Base-by-base conservation (phyloP, 2,113 vertebrate species). In the Apteryx mantelli region DNA sequence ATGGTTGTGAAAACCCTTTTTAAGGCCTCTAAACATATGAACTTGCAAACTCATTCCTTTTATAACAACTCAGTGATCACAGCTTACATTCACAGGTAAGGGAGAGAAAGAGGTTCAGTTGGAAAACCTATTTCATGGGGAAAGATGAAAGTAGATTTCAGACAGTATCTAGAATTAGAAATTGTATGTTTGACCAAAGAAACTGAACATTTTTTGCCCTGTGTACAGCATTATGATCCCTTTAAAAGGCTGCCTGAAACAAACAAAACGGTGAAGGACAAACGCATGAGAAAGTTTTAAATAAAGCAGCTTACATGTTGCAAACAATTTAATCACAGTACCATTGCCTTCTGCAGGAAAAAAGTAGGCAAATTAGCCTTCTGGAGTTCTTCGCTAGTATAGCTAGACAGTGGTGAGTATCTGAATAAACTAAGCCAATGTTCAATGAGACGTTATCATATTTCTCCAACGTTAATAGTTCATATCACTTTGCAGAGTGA, bases 61-160 rank as follows among this genome's bases (percentile, higher is more conserved):
- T 30, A n/a, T 34, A 86, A 44, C 25, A 73, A 28, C 25, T 71
- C 15, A 44, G 2, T 2, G 4, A 52, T 80, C 19, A 44, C 30
- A 65, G 18, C 9, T 77, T 76, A 60, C 71, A 68, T n/a, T 86
- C 30, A 83, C 44, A 13, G 4, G 2, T 86, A 53, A 34, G 4
- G 5, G 11, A 80, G 10, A 70, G 25, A 79, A 83, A 86, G 46
- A 0, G 0, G 1, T 38, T 40, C 8, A 2, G 7, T 11, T 83
- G 3, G 2, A 73, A 79, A 58, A 4, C 1, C 52, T 68, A 61
- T 4, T 63, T 66, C 38, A 83, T 22, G 9, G 5, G 13, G 36
- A 66, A 90, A 48, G 26, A 21, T 13, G 17, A 58, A 76, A 56
- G 8, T 7, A 56, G 32, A 52, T 7, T 46, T 88, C 4, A 46